A percentile compares a stretch with the other conserved stretches of the same genome.
Evolutionary conservation across 2,113 vertebrate genomes (phyloP).

Genomic region (Hippopotamus amphibius): DNA sequence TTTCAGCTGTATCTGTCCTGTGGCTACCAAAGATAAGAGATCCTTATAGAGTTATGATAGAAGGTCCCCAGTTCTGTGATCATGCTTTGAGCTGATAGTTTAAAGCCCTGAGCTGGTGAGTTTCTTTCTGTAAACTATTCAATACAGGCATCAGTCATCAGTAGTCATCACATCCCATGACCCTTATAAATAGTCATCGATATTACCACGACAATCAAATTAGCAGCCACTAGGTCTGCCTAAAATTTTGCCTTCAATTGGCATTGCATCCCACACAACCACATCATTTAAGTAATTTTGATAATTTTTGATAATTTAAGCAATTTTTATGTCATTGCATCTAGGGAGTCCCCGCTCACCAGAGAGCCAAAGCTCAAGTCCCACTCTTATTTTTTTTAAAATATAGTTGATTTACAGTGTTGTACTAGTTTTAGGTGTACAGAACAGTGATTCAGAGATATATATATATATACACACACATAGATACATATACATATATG

Average conservation of each 20-base stretch:
- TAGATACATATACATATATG: neutral
- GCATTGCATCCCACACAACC: neutral
- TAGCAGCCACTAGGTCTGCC: neutral
- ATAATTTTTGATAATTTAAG: neutral
- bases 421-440: neutral
- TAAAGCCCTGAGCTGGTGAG: neutral
- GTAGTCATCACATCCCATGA: neutral
- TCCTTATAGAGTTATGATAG: no score
- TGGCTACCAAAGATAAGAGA: neutral
- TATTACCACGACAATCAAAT: accelerated
- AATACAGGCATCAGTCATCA: neutral
- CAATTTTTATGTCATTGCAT: neutral
- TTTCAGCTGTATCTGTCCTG: neutral
- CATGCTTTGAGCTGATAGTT: neutral
- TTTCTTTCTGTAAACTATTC: neutral
- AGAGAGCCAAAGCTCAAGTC: neutral
- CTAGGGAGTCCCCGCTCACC: neutral
- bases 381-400: neutral
- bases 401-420: neutral
- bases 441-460: neutral
- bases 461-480: neutral
- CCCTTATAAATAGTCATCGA: neutral
- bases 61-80: neutral
- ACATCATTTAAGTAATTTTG: neutral
- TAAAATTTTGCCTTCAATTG: neutral